Conservation (phyloP, 2,888 invertebrate species). For the Perizoma flavofasciatum region DNA sequence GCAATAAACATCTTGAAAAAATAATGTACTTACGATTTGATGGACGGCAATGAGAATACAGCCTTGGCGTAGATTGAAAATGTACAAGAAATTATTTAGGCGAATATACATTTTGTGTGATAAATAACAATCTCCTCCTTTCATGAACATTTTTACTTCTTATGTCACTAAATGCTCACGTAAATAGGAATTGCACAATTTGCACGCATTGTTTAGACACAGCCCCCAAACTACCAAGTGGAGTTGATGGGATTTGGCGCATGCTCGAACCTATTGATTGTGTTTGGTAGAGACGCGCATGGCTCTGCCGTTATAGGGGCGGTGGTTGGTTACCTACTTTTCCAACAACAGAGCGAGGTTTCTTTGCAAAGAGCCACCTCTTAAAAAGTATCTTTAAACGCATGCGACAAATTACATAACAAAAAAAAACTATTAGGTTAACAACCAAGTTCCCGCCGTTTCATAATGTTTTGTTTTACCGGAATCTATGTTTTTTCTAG, state of each 20-base stretch:
- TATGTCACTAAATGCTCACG: constrained; percentile 48
- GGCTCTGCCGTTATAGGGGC: constrained; percentile 15
- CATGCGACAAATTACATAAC: too few relatives aligned
- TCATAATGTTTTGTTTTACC: too few relatives aligned
- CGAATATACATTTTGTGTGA: constrained; percentile 75
- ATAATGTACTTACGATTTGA: constrained; percentile 76
- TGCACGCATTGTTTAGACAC: constrained; percentile 63
- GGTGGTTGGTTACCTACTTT: neutral
- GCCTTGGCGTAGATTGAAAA: constrained; percentile 81
- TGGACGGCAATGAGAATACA: constrained; percentile 81
- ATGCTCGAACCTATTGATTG: constrained; percentile 72
- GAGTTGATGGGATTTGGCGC: constrained; percentile 51
- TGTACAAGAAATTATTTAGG: constrained; percentile 75
- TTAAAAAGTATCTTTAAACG: too few relatives aligned
- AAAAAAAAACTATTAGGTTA: too few relatives aligned
- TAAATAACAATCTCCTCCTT: constrained; percentile 71
- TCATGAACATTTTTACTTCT: constrained; percentile 62
- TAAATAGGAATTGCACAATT: constrained; percentile 45
- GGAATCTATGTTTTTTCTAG: too few relatives aligned
- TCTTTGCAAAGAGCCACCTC: too few relatives aligned
- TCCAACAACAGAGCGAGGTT: too few relatives aligned
- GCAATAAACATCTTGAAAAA: neutral
- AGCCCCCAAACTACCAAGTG: constrained; percentile 35
- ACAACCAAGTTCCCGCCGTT: too few relatives aligned
- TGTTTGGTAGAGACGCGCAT: constrained; percentile 57